phyloP scores from a whole-genome alignment of 2,113 vertebrate species.

The Pardalotus punctatus region DNA sequence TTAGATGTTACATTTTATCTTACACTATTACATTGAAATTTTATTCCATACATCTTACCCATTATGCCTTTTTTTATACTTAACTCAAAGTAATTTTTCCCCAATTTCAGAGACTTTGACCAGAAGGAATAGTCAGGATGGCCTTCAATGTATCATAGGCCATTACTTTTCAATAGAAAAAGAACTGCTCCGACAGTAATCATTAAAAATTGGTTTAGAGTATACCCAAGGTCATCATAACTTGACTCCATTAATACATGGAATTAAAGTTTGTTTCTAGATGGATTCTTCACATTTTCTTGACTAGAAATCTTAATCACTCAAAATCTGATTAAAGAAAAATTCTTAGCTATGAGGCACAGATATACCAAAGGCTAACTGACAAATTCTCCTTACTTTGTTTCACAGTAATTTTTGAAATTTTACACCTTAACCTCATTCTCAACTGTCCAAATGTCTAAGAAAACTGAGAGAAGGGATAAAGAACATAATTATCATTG shows the following conservation, averaged over 20 bases:
- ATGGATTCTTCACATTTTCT: background rate
- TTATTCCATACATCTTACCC: background rate
- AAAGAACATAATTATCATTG: background rate
- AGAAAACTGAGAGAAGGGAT: background rate
- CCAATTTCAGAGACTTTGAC: background rate
- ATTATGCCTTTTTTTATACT: background rate
- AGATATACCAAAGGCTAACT: background rate
- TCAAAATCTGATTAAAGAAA: background rate
- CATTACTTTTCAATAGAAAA: constrained; percentile 9
- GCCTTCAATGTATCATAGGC: background rate
- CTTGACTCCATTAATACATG: background rate
- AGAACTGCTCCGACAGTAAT: background rate
- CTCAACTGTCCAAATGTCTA: background rate
- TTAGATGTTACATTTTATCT: background rate
- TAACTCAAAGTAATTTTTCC: background rate
- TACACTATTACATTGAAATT: background rate
- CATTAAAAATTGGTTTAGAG: constrained; percentile 7
- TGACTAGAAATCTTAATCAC: background rate
- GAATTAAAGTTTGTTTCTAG: constrained; percentile 4
- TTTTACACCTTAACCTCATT: background rate
- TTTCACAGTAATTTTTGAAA: background rate
- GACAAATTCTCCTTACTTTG: background rate
- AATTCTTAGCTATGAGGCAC: background rate
- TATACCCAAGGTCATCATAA: background rate
- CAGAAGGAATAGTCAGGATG: background rate